Evolutionary conservation across 2,888 invertebrate genomes (phyloP), one percentile per base, ranked within the genome.

Genomic region (Thymelicus acteon): DNA sequence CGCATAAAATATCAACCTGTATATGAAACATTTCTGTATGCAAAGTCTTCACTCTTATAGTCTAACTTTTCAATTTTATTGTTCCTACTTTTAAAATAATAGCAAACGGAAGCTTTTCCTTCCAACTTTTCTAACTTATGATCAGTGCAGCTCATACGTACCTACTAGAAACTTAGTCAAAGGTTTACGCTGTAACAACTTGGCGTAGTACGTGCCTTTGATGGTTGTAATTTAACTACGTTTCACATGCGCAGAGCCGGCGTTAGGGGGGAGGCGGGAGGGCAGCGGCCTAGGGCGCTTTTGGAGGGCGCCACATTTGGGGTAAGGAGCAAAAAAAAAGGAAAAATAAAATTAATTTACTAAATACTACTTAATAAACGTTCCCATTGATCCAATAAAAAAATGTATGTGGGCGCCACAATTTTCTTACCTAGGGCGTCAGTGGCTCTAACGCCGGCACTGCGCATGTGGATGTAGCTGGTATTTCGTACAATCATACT

Each of bases 71-170:
- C 13, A 19, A 65, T 39, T 65, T 24, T 65, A 39, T 66, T 66
- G 44, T 54, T 24, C 54, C 54, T 54, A 24, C 54, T 54, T 54
- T 54, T 3, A 54, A 58, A 57, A 44, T 66, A 40, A 66, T 40
- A 68, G 54, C 54, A 62, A 62, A 60, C 57, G 40, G 15, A 47
- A 62, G 54, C 54, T 57, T 60, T 19, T 57, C 31, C 61, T 62
- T n/a, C 19, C 12, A 68, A 68, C 54, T 68, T 62, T 68, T 62
- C 19, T 68, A 68, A 68, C 44, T 62, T 68, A 68, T 52, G 52
- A 68, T 68, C 68, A 68, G 15, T 58, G 69, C 62, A 68, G 15
- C 68, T 68, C 47, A 54, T 68, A 61, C 61, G 60, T 60, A 48
- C 58, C 65, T 66, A 24, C 54, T 24, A 54, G 54, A 54, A 54